Base-by-base conservation (phyloP, 1,140 invertebrate genomes). In the Acromyrmex heyeri region DNA sequence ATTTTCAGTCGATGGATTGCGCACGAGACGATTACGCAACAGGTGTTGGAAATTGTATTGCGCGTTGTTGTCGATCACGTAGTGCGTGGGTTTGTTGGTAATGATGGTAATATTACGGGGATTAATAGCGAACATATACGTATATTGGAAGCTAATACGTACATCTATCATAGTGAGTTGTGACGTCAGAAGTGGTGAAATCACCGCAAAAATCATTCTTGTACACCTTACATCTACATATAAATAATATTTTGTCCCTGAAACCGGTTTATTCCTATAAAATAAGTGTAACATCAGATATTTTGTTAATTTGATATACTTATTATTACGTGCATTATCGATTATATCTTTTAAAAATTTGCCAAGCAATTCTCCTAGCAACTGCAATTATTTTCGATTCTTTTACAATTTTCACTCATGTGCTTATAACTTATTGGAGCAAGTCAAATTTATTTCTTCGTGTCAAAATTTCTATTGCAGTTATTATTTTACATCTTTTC, bases 21-120 rank as follows among this genome's bases (percentile, higher is more conserved):
- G 30, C 50, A 30, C 48, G 48, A 70, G n/a, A 44, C 21, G 48
- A 57, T 81, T 81, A 59, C 69, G 78, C 78, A 81, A 81, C 78
- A 81, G 78, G 65, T 81, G 78, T 69, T 24, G 30, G 48, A 55
- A 79, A 70, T 64, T 38, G 61, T 55, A 67, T 18, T 18, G 48
- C 14, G 16, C 27, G 38, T 64, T 18, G 16, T 44, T 12, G 57
- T 27, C 59, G 38, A 77, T 65, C 18, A 78, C 12, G 53, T 64
- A 48, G 30, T 18, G 21, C 16, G 38, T 48, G 4, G 38, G 59
- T 27, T 77, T 48, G 21, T 64, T 64, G 5, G 24, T 48, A 48
- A 76, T 69, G 62, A 53, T 2, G n/a, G 16, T 38, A 38, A 53
- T 44, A 76, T 76, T 24, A n/a, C 16, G 21, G 18, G 21, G 8